These are phyloP conservation scores for Neoniphon sammara DNA, from an alignment of 2,797 vertebrate genomes.

Conservation along the genomic window DNA sequence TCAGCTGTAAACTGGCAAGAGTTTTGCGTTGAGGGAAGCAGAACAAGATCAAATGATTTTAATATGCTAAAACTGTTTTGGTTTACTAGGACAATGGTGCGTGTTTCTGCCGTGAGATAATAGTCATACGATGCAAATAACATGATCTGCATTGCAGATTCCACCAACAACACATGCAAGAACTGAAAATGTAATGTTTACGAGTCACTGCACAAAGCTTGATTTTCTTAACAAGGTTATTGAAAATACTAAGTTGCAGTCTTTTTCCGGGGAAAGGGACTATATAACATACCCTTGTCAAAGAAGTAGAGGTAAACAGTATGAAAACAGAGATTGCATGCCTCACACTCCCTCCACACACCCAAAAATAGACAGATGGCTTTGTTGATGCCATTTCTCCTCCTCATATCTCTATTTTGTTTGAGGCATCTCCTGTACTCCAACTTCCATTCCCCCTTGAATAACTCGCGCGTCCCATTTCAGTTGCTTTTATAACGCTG, in stretches of 20 bases:
- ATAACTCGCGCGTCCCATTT: background rate
- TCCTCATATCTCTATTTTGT: constrained; percentile 11
- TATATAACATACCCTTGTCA: constrained; percentile 12
- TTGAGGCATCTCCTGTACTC: constrained; percentile 16
- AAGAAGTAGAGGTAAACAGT: constrained; percentile 14
- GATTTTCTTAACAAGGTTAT: background rate
- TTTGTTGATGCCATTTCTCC: constrained; percentile 31
- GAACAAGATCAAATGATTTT: background rate
- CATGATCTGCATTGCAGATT: constrained; percentile 28
- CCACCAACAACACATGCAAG: constrained; percentile 3
- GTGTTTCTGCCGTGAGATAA: background rate
- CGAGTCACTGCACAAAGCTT: background rate
- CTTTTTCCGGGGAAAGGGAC: constrained; percentile 13
- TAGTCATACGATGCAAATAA: constrained; percentile 31
- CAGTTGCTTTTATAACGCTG: constrained; percentile 10
- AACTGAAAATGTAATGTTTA: constrained; percentile 17
- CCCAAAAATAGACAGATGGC: constrained; percentile 32
- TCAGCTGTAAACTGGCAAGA: too few species aligned
- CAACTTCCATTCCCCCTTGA: constrained; percentile 17
- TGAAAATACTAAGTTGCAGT: background rate
- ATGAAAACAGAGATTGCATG: constrained; percentile 42
- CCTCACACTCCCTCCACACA: constrained; percentile 27
- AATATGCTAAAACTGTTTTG: background rate
- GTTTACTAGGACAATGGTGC: constrained; percentile 13
- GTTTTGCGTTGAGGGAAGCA: background rate